phyloP scores from a whole-genome alignment of 1,140 invertebrate genomes.

The Drosophila mayri region DNA sequence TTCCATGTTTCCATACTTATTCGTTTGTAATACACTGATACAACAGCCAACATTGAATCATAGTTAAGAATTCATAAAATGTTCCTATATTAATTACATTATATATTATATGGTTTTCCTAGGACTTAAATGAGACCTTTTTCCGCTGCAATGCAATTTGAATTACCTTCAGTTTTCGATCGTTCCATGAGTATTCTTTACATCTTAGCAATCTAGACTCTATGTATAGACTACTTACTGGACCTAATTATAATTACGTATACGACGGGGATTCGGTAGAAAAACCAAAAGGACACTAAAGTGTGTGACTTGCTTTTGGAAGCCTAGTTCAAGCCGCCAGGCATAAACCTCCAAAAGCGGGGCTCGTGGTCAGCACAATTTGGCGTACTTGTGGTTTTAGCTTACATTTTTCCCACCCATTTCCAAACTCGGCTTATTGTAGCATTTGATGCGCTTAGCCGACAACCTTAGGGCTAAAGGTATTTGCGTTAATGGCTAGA shows the following conservation, averaged over 20 bases:
- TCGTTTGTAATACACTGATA: slow-evolving; percentile 28
- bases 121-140: slow-evolving; percentile 31
- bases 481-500: slow-evolving; percentile 13
- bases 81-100: background rate
- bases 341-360: slow-evolving; percentile 70
- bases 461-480: slow-evolving; percentile 11
- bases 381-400: slow-evolving; percentile 64
- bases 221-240: background rate
- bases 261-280: slow-evolving; percentile 58
- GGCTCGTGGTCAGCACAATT: slow-evolving; percentile 70
- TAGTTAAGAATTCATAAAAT: slow-evolving; percentile 20
- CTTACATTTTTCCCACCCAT: slow-evolving; percentile 9
- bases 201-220: background rate
- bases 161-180: slow-evolving; percentile 11
- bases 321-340: slow-evolving; percentile 58
- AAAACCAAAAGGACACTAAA: slow-evolving; percentile 73
- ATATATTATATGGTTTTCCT: background rate
- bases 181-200: slow-evolving; percentile 58
- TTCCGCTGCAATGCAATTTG: slow-evolving; percentile 8
- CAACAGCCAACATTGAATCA: slow-evolving; percentile 42
- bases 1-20: background rate
- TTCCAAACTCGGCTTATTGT: slow-evolving; percentile 10
- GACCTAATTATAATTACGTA: slow-evolving; percentile 58
- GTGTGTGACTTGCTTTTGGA: slow-evolving; percentile 70
- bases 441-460: slow-evolving; percentile 53